Percentiles rank a stretch among this genome's conserved stretches.
Evolutionary conservation across 2,113 vertebrate species (phyloP).

Genomic region (Hiodon alosoides): DNA sequence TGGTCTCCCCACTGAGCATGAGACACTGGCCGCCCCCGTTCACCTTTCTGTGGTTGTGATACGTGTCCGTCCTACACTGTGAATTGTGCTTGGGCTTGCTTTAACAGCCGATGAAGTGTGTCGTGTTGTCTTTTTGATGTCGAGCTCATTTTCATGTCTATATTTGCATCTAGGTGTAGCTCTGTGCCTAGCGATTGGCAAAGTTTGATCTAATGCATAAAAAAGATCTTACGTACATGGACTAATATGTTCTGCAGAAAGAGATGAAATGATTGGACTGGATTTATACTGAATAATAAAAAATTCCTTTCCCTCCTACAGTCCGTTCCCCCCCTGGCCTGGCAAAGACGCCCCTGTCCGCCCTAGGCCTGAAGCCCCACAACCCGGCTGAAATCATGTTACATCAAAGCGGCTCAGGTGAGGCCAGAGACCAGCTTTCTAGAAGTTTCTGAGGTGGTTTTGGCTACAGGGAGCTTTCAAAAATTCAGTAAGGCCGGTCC

Average conservation of each 20-base stretch:
- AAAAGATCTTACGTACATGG: neutral
- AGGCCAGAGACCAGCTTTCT: conserved; percentile 36
- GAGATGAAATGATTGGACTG: neutral
- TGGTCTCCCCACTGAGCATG: neutral
- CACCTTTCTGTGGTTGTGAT: neutral
- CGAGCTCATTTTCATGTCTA: neutral
- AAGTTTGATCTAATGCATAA: neutral
- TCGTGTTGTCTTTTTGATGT: neutral
- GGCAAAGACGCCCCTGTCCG: conserved; percentile 91
- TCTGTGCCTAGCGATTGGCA: neutral
- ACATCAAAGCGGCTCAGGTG: conserved; percentile 82
- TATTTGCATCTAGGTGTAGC: neutral
- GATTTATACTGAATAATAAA: neutral
- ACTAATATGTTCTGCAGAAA: conserved; percentile 45
- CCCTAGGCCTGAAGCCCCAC: conserved; percentile 93
- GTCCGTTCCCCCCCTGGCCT: conserved; percentile 92
- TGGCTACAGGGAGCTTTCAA: too few species aligned
- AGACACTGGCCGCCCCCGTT: neutral
- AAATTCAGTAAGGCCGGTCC: too few species aligned
- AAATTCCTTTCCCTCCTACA: conserved; percentile 29
- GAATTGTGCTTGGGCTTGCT: too few species aligned
- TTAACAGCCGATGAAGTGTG: neutral
- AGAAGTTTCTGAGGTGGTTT: too few species aligned
- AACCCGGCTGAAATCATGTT: conserved; percentile 88
- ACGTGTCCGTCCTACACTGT: too few species aligned